Evolutionary conservation across 2,113 vertebrate genomes (phyloP).

Genomic region (Ceratotherium simum): DNA sequence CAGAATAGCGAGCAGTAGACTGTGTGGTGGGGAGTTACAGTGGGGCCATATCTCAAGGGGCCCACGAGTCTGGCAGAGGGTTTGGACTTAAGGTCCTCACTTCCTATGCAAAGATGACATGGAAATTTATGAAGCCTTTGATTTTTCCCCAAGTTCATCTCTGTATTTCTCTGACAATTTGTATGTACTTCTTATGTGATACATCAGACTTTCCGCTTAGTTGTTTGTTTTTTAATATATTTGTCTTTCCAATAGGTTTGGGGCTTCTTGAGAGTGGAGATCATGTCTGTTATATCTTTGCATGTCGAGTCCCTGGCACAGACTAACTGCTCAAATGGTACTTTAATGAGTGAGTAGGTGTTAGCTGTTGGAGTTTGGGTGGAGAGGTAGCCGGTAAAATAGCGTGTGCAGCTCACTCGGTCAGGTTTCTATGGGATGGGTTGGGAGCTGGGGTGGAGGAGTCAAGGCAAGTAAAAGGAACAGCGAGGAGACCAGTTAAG

Average conservation of each 20-base stretch:
- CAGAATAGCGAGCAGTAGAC: too few relatives aligned
- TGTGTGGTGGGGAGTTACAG: too few relatives aligned
- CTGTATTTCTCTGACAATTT: neutral
- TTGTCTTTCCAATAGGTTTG: neutral
- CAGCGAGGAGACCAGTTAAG: neutral
- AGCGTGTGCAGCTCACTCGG: neutral
- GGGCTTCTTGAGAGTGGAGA: neutral
- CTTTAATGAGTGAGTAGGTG: too few relatives aligned
- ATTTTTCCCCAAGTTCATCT: neutral
- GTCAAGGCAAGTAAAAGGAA: neutral
- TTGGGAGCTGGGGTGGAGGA: rapidly evolving
- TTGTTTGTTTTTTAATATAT: neutral
- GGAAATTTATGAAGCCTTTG: too few relatives aligned
- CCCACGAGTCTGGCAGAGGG: neutral
- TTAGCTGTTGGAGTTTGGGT: rapidly evolving
- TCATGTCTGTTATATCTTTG: too few relatives aligned
- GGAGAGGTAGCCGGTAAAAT: neutral
- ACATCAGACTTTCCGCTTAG: neutral
- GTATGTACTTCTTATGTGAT: too few relatives aligned
- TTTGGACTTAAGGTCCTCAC: neutral
- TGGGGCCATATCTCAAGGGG: neutral
- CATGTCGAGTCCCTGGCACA: neutral
- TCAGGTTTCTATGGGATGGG: neutral
- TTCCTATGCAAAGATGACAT: neutral
- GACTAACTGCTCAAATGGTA: neutral